Evolutionary conservation across 2,113 vertebrate species (phyloP).

Genomic region (Cololabis saira): DNA sequence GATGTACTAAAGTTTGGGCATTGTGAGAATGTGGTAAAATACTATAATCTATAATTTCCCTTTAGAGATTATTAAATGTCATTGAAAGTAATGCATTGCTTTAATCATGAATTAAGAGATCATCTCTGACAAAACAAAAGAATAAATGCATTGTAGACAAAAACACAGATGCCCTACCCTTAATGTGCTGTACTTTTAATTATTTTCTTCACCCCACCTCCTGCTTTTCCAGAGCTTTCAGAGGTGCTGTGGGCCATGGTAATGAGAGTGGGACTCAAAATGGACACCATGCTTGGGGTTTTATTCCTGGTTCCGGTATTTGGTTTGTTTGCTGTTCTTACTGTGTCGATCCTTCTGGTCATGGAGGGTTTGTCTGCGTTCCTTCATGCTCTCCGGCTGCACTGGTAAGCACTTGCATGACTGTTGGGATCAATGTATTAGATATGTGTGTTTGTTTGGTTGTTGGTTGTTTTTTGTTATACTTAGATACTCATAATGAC

Average conservation of each 20-base stretch:
- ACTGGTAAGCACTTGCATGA: conserved; percentile 83
- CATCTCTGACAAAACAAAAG: no score
- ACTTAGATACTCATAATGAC: background rate
- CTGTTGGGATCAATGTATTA: background rate
- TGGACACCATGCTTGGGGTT: conserved; percentile 82
- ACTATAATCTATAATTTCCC: no score
- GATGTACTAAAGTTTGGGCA: no score
- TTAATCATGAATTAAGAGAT: no score
- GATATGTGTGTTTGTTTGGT: background rate
- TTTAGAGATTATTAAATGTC: no score
- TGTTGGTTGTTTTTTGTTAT: background rate
- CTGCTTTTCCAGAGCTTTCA: conserved; percentile 85
- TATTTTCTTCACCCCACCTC: no score
- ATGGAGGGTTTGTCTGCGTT: conserved; percentile 99
- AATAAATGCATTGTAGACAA: no score
- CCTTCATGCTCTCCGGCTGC: conserved; percentile 94
- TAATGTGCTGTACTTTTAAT: no score
- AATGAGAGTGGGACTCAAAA: conserved; percentile 89
- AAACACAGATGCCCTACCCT: no score
- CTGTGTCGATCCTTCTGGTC: conserved; percentile 91
- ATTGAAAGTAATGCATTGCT: no score
- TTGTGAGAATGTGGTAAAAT: no score
- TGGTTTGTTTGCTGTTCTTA: conserved; percentile 88
- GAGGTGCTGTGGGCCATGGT: conserved; percentile 97
- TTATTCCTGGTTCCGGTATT: conserved; percentile 88